Evolutionary conservation across 2,113 vertebrate species (phyloP), one percentile per base, ranked within the genome.

Genomic region (Poecile atricapillus): DNA sequence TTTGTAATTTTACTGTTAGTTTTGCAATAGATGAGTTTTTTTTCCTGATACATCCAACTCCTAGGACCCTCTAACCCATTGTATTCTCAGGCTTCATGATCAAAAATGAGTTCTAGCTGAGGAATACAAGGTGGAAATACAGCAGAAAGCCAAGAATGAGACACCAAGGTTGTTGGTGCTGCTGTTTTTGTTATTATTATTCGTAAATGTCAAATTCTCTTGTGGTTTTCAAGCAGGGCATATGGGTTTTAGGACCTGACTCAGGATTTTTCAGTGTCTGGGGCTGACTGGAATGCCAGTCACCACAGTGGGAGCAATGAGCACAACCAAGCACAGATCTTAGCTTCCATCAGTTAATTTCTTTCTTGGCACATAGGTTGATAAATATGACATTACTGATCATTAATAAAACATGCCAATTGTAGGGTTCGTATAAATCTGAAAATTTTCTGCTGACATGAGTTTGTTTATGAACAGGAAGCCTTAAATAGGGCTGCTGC

Each of bases 231-330:
- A 83, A 74, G 86, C 2, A 2, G 33, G 35, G 13, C 33, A 50
- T 50, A 43, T 79, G 81, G 84, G 13, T 94, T 95, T 84, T 64
- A 94, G 87, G 37, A 31, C 46, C 70, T 60, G 74, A 82, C 31
- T 96, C 74, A 67, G 80, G 86, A 41, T 87, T 94, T 94, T 89
- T 84, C 49, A n/a, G 30, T 78, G 56, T 67, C 64, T 89, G 93
- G 73, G 84, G 52, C 44, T 89, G 86, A n/a, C 68, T 87, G 47
- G 56, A 81, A 43, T 78, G 41, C 33, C 63, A 33, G 35, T 52
- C 53, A 62, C 70, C 9, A 11, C 0, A 0, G 39, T 74, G 47
- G 52, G 47, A 91, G 21, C 76, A 70, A 33, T 47, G n/a, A 93
- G 86, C 65, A 58, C 28, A 78, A 60, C 43, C 33, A 53, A 73